phyloP scores from a whole-genome alignment of 2,888 invertebrate species.

The Machimus atricapillus region DNA sequence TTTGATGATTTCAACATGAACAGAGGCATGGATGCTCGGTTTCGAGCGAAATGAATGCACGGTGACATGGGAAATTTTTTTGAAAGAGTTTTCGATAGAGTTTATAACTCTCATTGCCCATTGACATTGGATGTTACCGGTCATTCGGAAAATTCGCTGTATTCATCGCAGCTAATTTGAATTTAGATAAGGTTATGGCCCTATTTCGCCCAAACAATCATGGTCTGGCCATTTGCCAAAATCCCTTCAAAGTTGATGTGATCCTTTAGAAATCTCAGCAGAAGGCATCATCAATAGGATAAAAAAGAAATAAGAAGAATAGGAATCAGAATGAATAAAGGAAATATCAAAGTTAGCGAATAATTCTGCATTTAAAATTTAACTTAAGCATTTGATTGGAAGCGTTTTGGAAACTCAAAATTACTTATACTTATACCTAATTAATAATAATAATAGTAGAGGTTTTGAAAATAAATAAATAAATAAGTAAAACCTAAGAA shows the following conservation, averaged over 20 bases:
- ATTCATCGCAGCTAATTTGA: neutral
- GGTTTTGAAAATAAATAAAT: too few relatives aligned
- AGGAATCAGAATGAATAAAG: neutral
- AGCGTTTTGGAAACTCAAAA: neutral
- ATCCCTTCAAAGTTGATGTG: neutral
- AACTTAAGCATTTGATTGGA: neutral
- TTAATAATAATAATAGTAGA: too few relatives aligned
- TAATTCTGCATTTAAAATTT: neutral
- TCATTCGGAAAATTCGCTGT: neutral
- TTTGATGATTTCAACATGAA: neutral
- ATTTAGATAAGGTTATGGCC: neutral
- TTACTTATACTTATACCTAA: too few relatives aligned
- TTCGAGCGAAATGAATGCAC: neutral
- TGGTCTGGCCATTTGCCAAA: neutral
- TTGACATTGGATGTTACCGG: neutral
- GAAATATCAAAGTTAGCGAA: neutral
- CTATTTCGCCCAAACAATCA: neutral
- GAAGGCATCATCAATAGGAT: neutral
- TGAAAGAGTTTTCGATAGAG: neutral
- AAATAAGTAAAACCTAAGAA: too few relatives aligned
- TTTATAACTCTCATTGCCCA: neutral
- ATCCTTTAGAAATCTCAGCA: neutral
- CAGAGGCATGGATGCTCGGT: neutral
- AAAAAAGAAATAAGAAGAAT: neutral
- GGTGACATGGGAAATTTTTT: neutral